Evolutionary conservation across 2,888 invertebrate genomes (phyloP).

Genomic region (Helicoverpa assulta): DNA sequence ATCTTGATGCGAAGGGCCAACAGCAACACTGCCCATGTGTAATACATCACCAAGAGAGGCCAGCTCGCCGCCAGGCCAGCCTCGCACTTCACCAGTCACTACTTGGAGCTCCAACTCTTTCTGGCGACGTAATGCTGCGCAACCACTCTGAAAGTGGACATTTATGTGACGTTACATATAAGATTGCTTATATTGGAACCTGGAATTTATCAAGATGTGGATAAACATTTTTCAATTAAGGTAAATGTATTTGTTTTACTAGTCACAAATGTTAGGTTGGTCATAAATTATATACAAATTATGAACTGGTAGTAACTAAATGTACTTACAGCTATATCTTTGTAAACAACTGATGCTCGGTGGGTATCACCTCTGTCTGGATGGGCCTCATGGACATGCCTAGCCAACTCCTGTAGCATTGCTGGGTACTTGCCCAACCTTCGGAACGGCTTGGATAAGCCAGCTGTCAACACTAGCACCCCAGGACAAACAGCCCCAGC

Average conservation of each 20-base stretch:
- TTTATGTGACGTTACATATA: neutral
- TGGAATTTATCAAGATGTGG: no score
- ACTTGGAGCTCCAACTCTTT: slow-evolving; percentile 99
- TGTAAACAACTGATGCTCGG: slow-evolving; percentile 97
- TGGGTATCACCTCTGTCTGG: slow-evolving; percentile 99
- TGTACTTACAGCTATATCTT: slow-evolving; percentile 96
- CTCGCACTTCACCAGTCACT: slow-evolving; percentile 97
- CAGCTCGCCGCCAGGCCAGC: slow-evolving; percentile 95
- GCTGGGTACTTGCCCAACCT: slow-evolving; percentile 98
- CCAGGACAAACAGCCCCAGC: slow-evolving; percentile 96
- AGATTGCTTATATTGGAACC: no score
- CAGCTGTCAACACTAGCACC: slow-evolving; percentile 96
- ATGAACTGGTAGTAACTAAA: neutral
- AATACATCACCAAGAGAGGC: slow-evolving; percentile 95
- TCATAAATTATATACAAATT: neutral
- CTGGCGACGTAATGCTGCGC: slow-evolving; percentile 96
- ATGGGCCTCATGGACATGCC: slow-evolving; percentile 98
- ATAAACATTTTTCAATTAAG: no score
- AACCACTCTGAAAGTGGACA: slow-evolving; percentile 92
- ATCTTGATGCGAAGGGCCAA: slow-evolving; percentile 96
- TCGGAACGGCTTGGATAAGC: slow-evolving; percentile 98
- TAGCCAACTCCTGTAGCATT: slow-evolving; percentile 97
- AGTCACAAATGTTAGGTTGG: neutral
- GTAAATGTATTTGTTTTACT: no score
- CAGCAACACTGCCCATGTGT: slow-evolving; percentile 97